Evolutionary conservation across 2,888 invertebrate genomes (phyloP).

Genomic region (Ethmia dodecea): DNA sequence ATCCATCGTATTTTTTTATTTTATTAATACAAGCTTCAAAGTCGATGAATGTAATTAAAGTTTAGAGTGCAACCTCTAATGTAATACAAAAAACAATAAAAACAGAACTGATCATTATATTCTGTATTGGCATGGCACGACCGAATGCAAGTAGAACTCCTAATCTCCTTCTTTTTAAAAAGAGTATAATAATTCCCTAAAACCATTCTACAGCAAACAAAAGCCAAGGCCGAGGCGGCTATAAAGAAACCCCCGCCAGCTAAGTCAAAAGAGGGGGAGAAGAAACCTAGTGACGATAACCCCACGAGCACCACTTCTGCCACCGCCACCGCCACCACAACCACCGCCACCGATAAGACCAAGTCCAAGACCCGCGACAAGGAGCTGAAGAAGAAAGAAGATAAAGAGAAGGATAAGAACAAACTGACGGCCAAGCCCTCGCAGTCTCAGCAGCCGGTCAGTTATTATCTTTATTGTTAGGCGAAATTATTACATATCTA

Average conservation of each 20-base stretch:
- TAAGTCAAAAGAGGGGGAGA: conserved; percentile 44
- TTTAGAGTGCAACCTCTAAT: too few relatives aligned
- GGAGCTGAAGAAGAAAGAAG: conserved; percentile 24
- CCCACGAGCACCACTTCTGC: conserved; percentile 13
- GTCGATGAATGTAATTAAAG: too few relatives aligned
- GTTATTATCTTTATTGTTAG: background rate
- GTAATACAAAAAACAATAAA: too few relatives aligned
- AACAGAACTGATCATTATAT: too few relatives aligned
- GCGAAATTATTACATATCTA: too few relatives aligned
- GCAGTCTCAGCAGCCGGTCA: background rate
- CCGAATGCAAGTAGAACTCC: too few relatives aligned
- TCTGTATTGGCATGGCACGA: too few relatives aligned
- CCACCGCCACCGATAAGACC: conserved; percentile 26
- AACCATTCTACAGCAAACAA: conserved; percentile 45
- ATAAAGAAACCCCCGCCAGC: conserved; percentile 67
- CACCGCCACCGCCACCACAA: conserved; percentile 18
- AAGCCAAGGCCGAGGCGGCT: conserved; percentile 78
- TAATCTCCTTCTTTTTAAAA: too few relatives aligned
- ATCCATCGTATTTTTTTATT: too few relatives aligned
- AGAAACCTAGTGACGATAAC: conserved; percentile 43
- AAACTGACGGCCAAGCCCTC: conserved; percentile 10
- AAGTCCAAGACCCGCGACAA: conserved; percentile 15
- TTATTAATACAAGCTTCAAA: too few relatives aligned
- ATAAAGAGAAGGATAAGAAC: conserved; percentile 29
- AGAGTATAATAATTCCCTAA: too few relatives aligned